Evolutionary conservation across 2,113 vertebrate species (phyloP), one percentile per base, ranked within the genome.

Genomic region (Dasypus novemcinctus): DNA sequence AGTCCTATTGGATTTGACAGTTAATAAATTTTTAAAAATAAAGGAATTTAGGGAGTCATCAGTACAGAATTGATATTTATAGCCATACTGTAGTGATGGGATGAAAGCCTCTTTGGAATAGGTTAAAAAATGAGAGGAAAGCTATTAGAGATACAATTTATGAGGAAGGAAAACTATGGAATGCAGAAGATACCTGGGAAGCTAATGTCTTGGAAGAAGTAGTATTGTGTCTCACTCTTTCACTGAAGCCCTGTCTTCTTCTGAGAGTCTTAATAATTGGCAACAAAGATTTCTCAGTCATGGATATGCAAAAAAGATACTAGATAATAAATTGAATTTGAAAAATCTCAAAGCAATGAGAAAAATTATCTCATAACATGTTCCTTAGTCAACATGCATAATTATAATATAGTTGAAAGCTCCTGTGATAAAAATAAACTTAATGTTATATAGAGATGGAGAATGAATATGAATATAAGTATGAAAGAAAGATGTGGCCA

Each of bases 11-110:
- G 27, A 90, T 27, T 74, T 11, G 69, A 71, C 64, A 80, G 27
- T 33, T 74, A 94, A 54, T 76, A 82, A 96, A 79, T 85, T 81
- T 81, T 61, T 85, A 64, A 23, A 78, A 66, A 59, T 66, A 84
- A 57, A 57, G 18, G 2, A 94, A 90, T 66, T 83, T 84, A 41
- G 63, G 17, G 33, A 66, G 38, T 61, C 27, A 87, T 66, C 57
- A 18, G 25, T 46, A 64, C n/a, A 80, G 57, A 89, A 81, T 1
- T 94, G 5, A 38, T 61, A 94, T 80, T 91, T 95, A 59, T 25
- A 88, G n/a, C 0, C 21, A 6, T 74, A 17, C 10, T 74, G n/a
- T 13, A 52, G 17, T 20, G 9, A 79, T 10, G 0, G 4, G 2
- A 18, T 59, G 4, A 88, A 83, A 79, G 12, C 21, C 14, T 74